These are phyloP conservation scores for Anguilla japonica DNA, from an alignment of 2,113 vertebrate species.

Conservation along the genomic window DNA sequence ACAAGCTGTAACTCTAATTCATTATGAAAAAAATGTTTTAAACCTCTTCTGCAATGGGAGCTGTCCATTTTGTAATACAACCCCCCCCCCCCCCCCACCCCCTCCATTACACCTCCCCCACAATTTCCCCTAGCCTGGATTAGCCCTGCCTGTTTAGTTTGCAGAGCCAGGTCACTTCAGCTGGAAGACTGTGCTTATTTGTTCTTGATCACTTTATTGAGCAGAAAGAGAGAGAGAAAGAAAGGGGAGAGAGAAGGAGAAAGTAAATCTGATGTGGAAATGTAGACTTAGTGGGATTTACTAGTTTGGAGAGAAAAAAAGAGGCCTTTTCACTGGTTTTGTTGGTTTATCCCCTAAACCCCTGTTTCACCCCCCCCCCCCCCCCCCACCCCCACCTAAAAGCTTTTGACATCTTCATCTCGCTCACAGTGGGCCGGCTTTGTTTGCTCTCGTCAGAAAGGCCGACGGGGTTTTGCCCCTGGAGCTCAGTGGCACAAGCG, in stretches of 20 bases:
- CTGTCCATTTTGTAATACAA: conserved; percentile 23
- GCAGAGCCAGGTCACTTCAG: conserved; percentile 34
- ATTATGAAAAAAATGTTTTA: background rate
- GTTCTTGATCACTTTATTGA: conserved; percentile 44
- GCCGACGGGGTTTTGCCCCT: conserved; percentile 89
- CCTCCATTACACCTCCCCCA: background rate
- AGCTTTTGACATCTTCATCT: conserved; percentile 84
- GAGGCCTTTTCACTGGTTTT: conserved; percentile 75
- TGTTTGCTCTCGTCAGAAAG: conserved; percentile 98
- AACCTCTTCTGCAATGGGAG: conserved; percentile 3
- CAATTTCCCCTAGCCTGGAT: conserved; percentile 14
- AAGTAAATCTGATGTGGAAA: conserved; percentile 67
- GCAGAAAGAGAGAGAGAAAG: conserved; percentile 21
- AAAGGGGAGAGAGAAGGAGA: conserved; percentile 46
- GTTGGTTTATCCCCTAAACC: conserved; percentile 79
- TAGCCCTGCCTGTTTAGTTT: conserved; percentile 36
- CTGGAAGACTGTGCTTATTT: conserved; percentile 36
- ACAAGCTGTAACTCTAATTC: background rate
- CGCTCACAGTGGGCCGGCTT: conserved; percentile 86
- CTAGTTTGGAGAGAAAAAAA: conserved; percentile 63
- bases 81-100: background rate
- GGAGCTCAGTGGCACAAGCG: conserved; percentile 93
- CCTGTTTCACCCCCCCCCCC: conserved; percentile 51
- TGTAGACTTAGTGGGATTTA: conserved; percentile 77
- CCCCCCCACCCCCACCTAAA: conserved; percentile 58